Conservation (phyloP, 2,113 vertebrate species). For the Anguilla rostrata region DNA sequence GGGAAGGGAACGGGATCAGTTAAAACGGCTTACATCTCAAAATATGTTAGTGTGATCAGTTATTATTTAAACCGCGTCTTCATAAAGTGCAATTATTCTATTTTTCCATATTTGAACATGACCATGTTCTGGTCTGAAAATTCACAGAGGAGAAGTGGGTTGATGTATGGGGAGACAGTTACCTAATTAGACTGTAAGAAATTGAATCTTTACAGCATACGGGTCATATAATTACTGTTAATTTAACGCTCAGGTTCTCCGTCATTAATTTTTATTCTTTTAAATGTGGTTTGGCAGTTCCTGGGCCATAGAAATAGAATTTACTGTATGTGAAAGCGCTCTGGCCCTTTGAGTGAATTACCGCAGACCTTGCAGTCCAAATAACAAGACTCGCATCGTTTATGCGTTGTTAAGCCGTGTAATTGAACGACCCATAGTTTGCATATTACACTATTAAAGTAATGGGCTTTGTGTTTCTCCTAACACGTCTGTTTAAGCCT, state of each 20-base stretch:
- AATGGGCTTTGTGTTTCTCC: slow-evolving; percentile 98
- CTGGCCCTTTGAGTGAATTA: slow-evolving; percentile 87
- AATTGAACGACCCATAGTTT: slow-evolving; percentile 99
- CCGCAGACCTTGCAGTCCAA: slow-evolving; percentile 83
- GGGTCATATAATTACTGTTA: slow-evolving; percentile 99
- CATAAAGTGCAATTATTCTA: slow-evolving; percentile 70
- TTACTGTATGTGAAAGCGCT: slow-evolving; percentile 78
- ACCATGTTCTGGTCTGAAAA: slow-evolving; percentile 66
- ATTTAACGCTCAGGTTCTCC: slow-evolving; percentile 99
- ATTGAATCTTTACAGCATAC: slow-evolving; percentile 98
- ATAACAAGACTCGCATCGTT: slow-evolving; percentile 96
- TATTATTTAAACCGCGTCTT: slow-evolving; percentile 63
- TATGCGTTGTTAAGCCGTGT: slow-evolving; percentile 98
- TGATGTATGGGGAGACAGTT: slow-evolving; percentile 93
- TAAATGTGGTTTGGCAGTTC: slow-evolving; percentile 91
- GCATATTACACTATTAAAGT: slow-evolving; percentile 99
- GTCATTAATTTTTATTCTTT: slow-evolving; percentile 99
- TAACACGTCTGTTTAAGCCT: slow-evolving; percentile 97
- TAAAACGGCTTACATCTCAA: background rate
- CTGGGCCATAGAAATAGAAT: slow-evolving; percentile 79
- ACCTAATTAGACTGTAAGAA: slow-evolving; percentile 98
- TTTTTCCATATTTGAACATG: slow-evolving; percentile 64
- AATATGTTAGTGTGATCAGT: slow-evolving; percentile 53
- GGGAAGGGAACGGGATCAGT: slow-evolving; percentile 16
- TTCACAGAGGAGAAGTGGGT: slow-evolving; percentile 83